Base-by-base conservation (phyloP, 1,140 invertebrate species). In the Tetragonula clypearis region DNA sequence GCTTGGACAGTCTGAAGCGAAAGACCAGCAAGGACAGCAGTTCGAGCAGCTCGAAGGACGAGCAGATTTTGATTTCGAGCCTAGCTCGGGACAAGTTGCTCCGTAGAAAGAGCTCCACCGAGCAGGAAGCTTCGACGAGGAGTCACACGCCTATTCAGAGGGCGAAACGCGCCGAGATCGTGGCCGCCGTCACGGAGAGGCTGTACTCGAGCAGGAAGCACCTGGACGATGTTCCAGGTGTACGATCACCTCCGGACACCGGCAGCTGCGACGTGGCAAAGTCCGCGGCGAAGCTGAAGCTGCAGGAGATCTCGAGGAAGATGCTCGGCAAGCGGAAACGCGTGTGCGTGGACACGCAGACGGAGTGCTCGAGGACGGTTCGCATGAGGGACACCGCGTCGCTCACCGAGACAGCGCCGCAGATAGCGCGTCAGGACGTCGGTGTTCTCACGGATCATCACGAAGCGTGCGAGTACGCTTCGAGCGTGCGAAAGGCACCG, bases 101-200 rank as follows among this genome's bases (percentile, higher is more conserved):
- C 35, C 79, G 85, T 8, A 91, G 93, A 21, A 90, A 92, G 73
- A 90, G 86, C n/a, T 92, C 90, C 0, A 30, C 92, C 9, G 90
- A 93, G 4, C 86, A 90, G 14, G 92, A 93, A 26, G 58, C 79
- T 14, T 19, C 74, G 0, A 78, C 68, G 12, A 91, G 85, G 19
- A 26, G 83, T 15, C 91, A 93, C 62, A 92, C 90, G 17, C 86
- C 82, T 0, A 92, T 94, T 23, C 93, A 94, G 65, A 53, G 73
- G 0, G 88, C 85, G 11, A 92, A 96, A 82, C 93, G 96, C 89
- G 95, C 96, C 11, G 96, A 97, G 92, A 97, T 97, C 69, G 96
- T 97, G 23, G 96, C 96, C 19, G 96, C 96, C 0, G 97, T 97
- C 3, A 97, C 97, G 1, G 95, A 96, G 89, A 94, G 97, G 84